phyloP scores from a whole-genome alignment of 2,797 vertebrate genomes.

The Rhinogobio ventralis region DNA sequence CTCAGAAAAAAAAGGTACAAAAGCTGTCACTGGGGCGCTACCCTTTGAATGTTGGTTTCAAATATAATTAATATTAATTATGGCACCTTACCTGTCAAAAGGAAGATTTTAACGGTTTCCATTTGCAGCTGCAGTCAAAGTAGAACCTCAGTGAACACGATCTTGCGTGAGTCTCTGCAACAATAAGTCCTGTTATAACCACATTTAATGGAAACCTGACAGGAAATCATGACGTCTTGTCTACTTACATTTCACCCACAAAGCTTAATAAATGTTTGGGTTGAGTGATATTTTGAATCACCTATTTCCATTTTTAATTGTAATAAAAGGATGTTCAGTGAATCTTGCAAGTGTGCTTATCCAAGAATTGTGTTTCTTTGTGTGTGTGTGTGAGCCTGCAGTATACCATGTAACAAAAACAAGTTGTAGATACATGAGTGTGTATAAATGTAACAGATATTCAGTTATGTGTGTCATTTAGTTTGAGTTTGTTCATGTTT shows the following conservation, averaged over 20 bases:
- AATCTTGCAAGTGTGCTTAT: no score
- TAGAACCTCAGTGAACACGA: background rate
- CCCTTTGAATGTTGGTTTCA: background rate
- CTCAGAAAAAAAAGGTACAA: background rate
- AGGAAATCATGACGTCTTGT: conserved; percentile 8
- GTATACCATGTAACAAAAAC: no score
- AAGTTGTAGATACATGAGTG: no score
- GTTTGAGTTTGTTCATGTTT: no score
- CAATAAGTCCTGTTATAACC: conserved; percentile 4
- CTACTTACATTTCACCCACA: background rate
- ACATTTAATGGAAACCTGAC: background rate
- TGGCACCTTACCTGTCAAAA: conserved; percentile 26
- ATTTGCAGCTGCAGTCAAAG: conserved; percentile 6
- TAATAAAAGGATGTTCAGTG: no score
- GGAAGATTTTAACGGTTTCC: conserved; percentile 8
- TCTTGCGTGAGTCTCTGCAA: background rate
- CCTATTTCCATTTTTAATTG: no score
- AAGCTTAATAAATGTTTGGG: no score
- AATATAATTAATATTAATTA: background rate
- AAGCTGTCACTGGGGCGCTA: background rate
- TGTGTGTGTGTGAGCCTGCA: no score
- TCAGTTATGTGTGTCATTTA: no score
- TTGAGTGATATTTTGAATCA: no score
- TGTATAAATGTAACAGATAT: no score
- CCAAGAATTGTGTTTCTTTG: no score